Evolutionary conservation across 2,113 vertebrate species (phyloP).

Genomic region (Leucoraja erinaceus): DNA sequence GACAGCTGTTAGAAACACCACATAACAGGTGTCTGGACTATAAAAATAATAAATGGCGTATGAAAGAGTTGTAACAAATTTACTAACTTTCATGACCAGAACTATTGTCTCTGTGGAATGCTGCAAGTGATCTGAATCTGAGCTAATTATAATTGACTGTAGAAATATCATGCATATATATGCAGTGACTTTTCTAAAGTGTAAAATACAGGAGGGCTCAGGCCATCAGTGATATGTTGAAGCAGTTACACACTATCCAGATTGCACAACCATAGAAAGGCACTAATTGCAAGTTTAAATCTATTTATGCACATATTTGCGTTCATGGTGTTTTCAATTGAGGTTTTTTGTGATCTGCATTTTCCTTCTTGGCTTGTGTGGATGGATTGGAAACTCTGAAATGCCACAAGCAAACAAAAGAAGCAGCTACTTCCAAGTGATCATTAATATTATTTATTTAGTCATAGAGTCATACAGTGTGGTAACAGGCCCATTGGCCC

Average conservation of each 20-base stretch:
- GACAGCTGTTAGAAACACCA: neutral
- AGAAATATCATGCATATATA: neutral
- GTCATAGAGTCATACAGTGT: too few relatives aligned
- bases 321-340: neutral
- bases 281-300: neutral
- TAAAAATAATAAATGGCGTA: neutral
- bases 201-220: neutral
- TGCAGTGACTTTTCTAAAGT: neutral
- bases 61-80: neutral
- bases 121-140: neutral
- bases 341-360: neutral
- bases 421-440: neutral
- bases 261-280: neutral
- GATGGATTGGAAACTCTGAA: neutral
- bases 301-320: neutral
- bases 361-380: neutral
- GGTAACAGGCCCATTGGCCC: too few relatives aligned
- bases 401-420: neutral
- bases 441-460: neutral
- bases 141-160: neutral
- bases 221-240: neutral
- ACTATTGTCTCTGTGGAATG: neutral
- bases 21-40: neutral
- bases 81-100: neutral
- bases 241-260: too few relatives aligned